Base-by-base conservation (phyloP, 1,140 invertebrate species). In the Drosophila hydei region DNA sequence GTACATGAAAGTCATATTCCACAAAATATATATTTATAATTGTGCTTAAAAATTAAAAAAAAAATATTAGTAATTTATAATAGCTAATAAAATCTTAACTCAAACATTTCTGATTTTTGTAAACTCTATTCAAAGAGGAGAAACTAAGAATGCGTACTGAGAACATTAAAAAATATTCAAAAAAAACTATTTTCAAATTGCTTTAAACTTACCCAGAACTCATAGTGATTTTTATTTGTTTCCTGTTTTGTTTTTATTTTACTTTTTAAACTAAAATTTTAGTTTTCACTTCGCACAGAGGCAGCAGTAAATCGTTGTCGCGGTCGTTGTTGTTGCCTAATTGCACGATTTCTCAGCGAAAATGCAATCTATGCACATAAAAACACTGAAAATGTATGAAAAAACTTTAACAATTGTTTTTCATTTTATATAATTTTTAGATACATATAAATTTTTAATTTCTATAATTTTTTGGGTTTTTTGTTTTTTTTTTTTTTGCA, bases 341-440 rank as follows among this genome's bases (percentile, higher is more conserved):
- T 71, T 68, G 65, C 60, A 78, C 77, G 68, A 67, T 68, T 65
- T 75, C 75, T 80, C 55, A 77, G 78, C 55, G 63, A 68, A 88
- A 65, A 75, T 69, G 43, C 51, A 67, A 68, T 63, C 61, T 83
- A 87, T 71, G 72, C 83, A 79, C 75, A 83, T 65, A 79, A 65
- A 87, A 87, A 68, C 83, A 89, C 84, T 87, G 75, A 69, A 87
- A 83, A 79, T 83, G 45, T 47, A 76, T 67, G 51, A 51, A 73
- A 33, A 83, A 54, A 83, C 33, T 71, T 48, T 11, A 45, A 33
- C 47, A 59, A 33, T 33, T 45, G 47, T 45, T 42, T 16, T 42
- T 42, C 30, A 8, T 8, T 42, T 16, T 42, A n/a, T n/a, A n/a
- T n/a, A n/a, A n/a, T 42, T 42, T 40, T 16, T 16, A 2, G 16